Evolutionary conservation across 2,797 vertebrate species (phyloP).

Genomic region (Cossypha caffra): DNA sequence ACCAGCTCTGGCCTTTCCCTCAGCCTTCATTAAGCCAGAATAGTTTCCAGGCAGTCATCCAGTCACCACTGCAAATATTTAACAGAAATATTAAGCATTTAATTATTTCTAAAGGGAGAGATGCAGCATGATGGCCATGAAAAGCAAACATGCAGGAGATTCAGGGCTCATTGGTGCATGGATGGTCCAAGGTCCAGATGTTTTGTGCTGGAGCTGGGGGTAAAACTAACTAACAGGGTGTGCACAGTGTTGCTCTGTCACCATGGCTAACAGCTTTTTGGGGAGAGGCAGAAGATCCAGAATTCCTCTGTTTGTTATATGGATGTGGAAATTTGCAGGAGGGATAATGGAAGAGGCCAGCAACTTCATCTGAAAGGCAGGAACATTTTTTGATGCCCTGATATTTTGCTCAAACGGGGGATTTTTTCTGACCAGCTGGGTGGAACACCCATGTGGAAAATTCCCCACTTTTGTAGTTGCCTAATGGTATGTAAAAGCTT

Average conservation of each 20-base stretch:
- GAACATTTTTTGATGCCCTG: neutral
- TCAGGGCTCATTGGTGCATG: neutral
- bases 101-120: neutral
- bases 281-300: neutral
- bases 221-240: neutral
- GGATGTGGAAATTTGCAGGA: neutral
- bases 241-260: neutral
- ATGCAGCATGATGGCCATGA: neutral
- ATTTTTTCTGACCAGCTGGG: neutral
- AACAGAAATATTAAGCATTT: neutral
- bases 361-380: neutral
- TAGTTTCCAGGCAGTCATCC: constrained; percentile 10
- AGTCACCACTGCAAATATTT: neutral
- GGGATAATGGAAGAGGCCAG: neutral
- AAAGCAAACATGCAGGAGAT: neutral
- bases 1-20: neutral
- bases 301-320: neutral
- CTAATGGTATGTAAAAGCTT: constrained; percentile 61
- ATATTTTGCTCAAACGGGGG: neutral
- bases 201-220: neutral
- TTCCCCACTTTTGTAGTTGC: constrained; percentile 62
- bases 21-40: neutral
- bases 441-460: constrained; percentile 58
- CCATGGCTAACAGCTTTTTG: neutral
- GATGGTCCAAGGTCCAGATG: neutral